These are phyloP conservation scores for Zaprionus nigranus DNA, from an alignment of 1,140 invertebrate genomes.

Conservation along the genomic window DNA sequence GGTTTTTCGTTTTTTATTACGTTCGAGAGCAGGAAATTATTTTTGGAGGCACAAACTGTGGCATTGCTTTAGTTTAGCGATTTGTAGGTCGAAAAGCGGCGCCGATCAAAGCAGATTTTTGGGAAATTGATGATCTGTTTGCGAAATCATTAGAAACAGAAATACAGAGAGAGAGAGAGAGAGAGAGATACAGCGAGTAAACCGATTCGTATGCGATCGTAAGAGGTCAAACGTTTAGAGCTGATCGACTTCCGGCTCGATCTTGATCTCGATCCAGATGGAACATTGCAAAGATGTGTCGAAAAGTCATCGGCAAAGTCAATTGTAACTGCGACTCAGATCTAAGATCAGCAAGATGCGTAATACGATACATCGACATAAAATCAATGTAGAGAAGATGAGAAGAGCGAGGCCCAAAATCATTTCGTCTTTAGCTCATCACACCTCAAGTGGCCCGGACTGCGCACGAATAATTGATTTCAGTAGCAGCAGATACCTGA, in stretches of 20 bases:
- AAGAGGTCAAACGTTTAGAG: background rate
- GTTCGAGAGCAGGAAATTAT: conserved; percentile 18
- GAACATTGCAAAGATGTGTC: conserved; percentile 6
- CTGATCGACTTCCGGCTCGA: background rate
- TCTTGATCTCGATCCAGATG: background rate
- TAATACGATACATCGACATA: conserved; percentile 12
- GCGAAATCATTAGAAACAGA: conserved; percentile 10
- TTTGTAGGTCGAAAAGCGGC: conserved; percentile 27
- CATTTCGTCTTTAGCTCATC: conserved; percentile 63
- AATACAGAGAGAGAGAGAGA: background rate
- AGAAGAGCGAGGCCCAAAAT: conserved; percentile 25
- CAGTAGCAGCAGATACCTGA: conserved; percentile 56
- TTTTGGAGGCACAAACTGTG: background rate
- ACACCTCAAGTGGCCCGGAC: conserved; percentile 55
- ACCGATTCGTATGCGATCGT: background rate
- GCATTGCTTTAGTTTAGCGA: conserved; percentile 49
- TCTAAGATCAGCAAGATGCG: background rate
- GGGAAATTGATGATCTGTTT: conserved; percentile 6
- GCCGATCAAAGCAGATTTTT: conserved; percentile 43
- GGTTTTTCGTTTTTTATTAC: conserved; percentile 4
- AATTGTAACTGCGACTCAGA: background rate
- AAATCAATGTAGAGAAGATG: background rate
- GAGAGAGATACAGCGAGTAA: background rate
- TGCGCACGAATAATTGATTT: conserved; percentile 71
- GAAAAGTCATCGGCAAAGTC: conserved; percentile 37